Base-by-base conservation (phyloP, 2,113 vertebrate genomes). In the Cepphus grylle region DNA sequence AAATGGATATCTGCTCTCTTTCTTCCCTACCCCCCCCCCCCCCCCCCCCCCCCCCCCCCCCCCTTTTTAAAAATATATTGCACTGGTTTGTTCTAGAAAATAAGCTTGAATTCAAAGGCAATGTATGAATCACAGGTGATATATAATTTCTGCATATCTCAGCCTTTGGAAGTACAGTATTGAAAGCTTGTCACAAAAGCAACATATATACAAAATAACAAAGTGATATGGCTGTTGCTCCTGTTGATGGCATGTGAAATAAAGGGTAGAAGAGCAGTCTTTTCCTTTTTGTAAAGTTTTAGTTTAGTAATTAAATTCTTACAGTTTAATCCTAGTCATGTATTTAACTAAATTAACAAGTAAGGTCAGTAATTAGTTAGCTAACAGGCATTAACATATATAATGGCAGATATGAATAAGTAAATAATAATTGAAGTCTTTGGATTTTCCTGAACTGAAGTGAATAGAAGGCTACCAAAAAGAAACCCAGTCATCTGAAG, bases 11-110 rank as follows among this genome's bases (percentile, higher is more conserved):
- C 6, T 76, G 11, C 22, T 86, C 7, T 32, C 6, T 45, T 34
- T 77, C 7, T 58, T 43, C 22, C 26, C 0, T n/a, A n/a, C 1
- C 8, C n/a, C 20, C 52, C 26, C 13, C 26, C 3, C 15, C 22
- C 8, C 0, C 1, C 8, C n/a, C 20, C 52, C 26, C 13, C 26
- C 0, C 1, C 8, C n/a, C 20, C 52, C 26, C 13, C 26, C 3
- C 15, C 22, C 8, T 43, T 36, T 22, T 45, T 30, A 50, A 56
- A 62, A n/a, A 30, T 26, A 27, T 14, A 30, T 6, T 25, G 62
- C 1, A 40, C 11, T 76, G 9, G 2, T 36, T 83, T 86, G 20
- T 89, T 66, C 30, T 47, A 74, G 50, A 88, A 86, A 55, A 65
- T 16, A 8, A 78, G 1, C 10, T 67, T 74, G 34, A 89, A 74